Evolutionary conservation across 2,797 vertebrate species (phyloP), one percentile per base, ranked within the genome.

Genomic region (Falco biarmicus): DNA sequence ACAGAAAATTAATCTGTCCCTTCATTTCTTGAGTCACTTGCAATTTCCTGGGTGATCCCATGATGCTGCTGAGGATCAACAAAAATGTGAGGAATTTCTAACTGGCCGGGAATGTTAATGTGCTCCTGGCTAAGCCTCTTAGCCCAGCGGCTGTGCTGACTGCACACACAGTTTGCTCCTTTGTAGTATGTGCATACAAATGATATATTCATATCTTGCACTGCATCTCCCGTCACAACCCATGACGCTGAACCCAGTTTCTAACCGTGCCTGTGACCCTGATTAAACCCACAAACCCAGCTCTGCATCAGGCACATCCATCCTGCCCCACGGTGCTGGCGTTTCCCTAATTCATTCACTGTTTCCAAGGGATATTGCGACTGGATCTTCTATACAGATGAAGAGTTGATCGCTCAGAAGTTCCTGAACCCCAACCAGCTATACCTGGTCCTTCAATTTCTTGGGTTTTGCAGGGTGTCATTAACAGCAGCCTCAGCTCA

Each of bases 51-150:
- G 22, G 56, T 85, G 81, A 81, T 83, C 83, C 76, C 80, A 93
- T 83, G 90, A 87, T 90, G 74, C 85, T 93, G 86, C 83, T 69
- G 76, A 89, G 93, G 69, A 69, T 60, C 84, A 96, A 57, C 54
- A 93, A 97, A 95, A 94, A 95, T 89, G 86, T 81, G 54, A 84
- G 61, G 91, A 90, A 97, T 93, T 95, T 76, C 90, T 90, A 94
- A 95, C 64, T 84, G 60, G 66, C 56, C 3, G 0, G 89, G 95
- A 97, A 96, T 97, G 96, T 97, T 96, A 95, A 96, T 96, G 94
- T 95, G 96, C 85, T 91, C 74, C 80, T 84, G 80, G 93, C 93
- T 96, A 96, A 97, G 91, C 85, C 75, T 93, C 94, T 93, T 96
- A 96, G 79, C 68, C 56, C 1, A 41, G 39, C 39, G 7, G 68